These are phyloP conservation scores for Brachylomia viminalis DNA, from an alignment of 2,888 invertebrate genomes.

Conservation along the genomic window DNA sequence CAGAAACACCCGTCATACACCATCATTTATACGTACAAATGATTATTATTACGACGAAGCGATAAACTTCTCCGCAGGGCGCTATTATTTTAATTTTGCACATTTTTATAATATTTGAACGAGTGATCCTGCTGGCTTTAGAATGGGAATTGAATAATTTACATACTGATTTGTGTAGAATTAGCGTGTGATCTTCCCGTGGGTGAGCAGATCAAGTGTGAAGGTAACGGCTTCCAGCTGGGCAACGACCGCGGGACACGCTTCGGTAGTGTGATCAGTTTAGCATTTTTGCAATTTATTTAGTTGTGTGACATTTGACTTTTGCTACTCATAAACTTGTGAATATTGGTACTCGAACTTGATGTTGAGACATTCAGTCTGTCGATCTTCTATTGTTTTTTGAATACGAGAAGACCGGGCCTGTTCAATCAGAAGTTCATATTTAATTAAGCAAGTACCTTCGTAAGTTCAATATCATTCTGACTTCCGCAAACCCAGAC, in stretches of 20 bases:
- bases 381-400: background rate
- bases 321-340: background rate
- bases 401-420: background rate
- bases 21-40: conserved; percentile 40
- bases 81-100: conserved; percentile 58
- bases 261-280: conserved; percentile 1
- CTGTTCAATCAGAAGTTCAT: background rate
- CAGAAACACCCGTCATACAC: conserved; percentile 30
- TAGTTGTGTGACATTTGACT: background rate
- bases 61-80: conserved; percentile 63
- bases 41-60: conserved; percentile 50
- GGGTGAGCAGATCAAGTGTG: conserved; percentile 26
- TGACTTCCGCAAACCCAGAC: conserved; percentile 16
- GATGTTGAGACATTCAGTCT: background rate
- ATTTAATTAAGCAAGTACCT: background rate
- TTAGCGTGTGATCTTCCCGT: conserved; percentile 42
- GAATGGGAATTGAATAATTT: conserved; percentile 57
- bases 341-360: background rate
- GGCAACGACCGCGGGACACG: background rate
- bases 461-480: background rate
- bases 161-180: conserved; percentile 37
- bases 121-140: conserved; percentile 40
- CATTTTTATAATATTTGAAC: conserved; percentile 61
- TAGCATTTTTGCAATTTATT: conserved; percentile 7
- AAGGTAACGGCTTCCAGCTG: conserved; percentile 37